Percentiles rank a stretch among this genome's conserved stretches.
These are phyloP conservation scores for Eupithecia abbreviata DNA, from an alignment of 2,888 invertebrate genomes.

Conservation along the genomic window DNA sequence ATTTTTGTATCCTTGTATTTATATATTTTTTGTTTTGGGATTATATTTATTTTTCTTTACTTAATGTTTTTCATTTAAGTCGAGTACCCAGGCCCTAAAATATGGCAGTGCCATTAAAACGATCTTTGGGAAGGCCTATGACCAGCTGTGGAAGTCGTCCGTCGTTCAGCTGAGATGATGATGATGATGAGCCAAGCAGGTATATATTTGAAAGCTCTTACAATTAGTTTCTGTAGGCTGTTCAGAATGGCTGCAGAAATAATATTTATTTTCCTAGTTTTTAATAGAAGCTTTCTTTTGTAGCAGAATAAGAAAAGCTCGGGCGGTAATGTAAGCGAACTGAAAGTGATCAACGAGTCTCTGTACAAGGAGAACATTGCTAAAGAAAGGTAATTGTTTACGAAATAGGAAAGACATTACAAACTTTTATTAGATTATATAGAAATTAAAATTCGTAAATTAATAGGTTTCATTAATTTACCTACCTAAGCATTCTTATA, in stretches of 20 bases:
- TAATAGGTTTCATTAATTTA: no score
- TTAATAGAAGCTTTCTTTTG: slow-evolving; percentile 20
- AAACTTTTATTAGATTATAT: no score
- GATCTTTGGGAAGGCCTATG: neutral
- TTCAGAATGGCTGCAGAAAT: neutral
- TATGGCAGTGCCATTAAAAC: neutral
- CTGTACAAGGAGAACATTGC: slow-evolving; percentile 64
- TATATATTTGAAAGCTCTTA: neutral
- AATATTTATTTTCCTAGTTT: neutral
- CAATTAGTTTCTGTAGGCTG: neutral
- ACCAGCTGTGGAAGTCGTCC: neutral
- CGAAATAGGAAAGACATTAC: neutral
- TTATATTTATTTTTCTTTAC: slow-evolving; percentile 16
- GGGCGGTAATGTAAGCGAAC: slow-evolving; percentile 51
- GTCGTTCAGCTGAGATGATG: neutral
- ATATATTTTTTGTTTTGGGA: slow-evolving; percentile 18
- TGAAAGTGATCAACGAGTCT: slow-evolving; percentile 62
- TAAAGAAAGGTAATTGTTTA: slow-evolving; percentile 65
- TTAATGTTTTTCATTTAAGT: slow-evolving; percentile 2
- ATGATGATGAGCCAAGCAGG: neutral
- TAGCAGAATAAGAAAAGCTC: slow-evolving; percentile 51
- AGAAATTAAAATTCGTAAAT: no score
- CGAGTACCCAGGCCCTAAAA: neutral
- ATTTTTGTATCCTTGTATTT: slow-evolving; percentile 25
- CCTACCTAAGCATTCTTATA: no score